A percentile compares a stretch with the other conserved stretches of the same genome.
Evolutionary conservation across 2,113 vertebrate species (phyloP).

Genomic region (Morone saxatilis): DNA sequence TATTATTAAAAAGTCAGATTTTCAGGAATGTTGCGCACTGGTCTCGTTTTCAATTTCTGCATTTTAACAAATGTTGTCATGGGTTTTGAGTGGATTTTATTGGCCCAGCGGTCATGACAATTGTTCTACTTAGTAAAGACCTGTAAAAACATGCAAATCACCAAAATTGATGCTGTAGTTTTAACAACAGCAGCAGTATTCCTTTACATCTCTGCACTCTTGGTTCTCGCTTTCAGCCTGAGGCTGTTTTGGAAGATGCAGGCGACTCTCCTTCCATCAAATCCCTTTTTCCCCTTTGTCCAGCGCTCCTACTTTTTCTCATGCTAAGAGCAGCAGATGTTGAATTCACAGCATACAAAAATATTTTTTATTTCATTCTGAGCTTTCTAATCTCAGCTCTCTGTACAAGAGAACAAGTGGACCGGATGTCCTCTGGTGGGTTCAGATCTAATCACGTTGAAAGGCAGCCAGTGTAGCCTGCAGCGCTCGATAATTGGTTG

Average conservation of each 20-base stretch:
- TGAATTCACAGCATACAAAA: conserved; percentile 45
- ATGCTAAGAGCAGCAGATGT: conserved; percentile 32
- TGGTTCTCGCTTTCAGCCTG: conserved; percentile 6
- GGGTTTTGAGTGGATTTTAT: conserved; percentile 32
- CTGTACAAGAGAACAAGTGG: conserved; percentile 54
- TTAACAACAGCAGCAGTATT: conserved; percentile 17
- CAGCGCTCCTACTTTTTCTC: conserved; percentile 21
- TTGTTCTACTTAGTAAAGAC: conserved; percentile 23
- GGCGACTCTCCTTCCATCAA: conserved; percentile 26
- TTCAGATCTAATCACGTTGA: conserved; percentile 74
- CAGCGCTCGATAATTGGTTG: conserved; percentile 70
- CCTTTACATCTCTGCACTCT: conserved; percentile 16
- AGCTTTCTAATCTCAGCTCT: conserved; percentile 61
- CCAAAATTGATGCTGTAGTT: conserved; percentile 18
- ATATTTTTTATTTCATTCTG: conserved; percentile 38
- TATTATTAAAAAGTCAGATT: conserved; percentile 17
- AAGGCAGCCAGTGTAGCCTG: conserved; percentile 66
- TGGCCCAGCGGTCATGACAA: conserved; percentile 21
- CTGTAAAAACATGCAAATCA: conserved; percentile 34
- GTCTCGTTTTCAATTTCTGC: conserved; percentile 9
- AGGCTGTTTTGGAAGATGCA: conserved; percentile 38
- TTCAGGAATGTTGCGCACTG: conserved; percentile 12
- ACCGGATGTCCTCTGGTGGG: conserved; percentile 62
- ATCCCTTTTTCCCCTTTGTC: conserved; percentile 17
- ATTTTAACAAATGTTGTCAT: conserved; percentile 31